These are phyloP conservation scores for Phrynosoma blainvillii DNA, from an alignment of 2,113 vertebrate genomes.

Conservation along the genomic window DNA sequence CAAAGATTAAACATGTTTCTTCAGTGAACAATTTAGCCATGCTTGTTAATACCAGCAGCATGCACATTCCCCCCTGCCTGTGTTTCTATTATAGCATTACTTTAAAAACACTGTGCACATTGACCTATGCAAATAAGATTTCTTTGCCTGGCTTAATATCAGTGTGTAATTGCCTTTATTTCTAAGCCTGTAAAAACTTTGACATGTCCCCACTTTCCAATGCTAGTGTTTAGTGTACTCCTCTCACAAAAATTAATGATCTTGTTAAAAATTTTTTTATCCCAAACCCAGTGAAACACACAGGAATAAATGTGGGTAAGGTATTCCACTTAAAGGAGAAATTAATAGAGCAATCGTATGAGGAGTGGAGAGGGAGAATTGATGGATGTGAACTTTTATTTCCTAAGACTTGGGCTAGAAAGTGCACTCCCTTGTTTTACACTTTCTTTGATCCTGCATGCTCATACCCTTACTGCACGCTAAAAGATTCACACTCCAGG, in stretches of 20 bases:
- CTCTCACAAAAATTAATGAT: background rate
- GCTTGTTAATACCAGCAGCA: conserved; percentile 5
- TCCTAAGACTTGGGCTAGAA: background rate
- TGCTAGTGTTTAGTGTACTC: background rate
- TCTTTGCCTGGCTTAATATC: background rate
- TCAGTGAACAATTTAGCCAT: conserved; percentile 53
- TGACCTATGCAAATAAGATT: conserved; percentile 26
- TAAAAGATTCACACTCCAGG: no score
- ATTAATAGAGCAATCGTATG: no score
- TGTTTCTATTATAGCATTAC: conserved; percentile 3
- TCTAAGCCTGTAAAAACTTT: background rate
- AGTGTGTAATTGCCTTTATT: conserved; percentile 18
- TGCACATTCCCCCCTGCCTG: background rate
- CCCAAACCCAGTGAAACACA: background rate
- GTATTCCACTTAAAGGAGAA: background rate
- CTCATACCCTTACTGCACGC: no score
- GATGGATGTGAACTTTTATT: background rate
- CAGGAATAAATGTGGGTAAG: background rate
- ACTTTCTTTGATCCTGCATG: no score
- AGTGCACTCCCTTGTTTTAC: no score
- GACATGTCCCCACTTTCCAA: background rate
- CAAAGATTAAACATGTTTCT: conserved; percentile 64
- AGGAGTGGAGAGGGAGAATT: no score
- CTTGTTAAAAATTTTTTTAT: conserved; percentile 2
- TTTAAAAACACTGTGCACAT: background rate